A percentile compares a stretch with the other conserved stretches of the same genome.
Conservation (phyloP, 2,113 vertebrate species). For the Butorides virescens region DNA sequence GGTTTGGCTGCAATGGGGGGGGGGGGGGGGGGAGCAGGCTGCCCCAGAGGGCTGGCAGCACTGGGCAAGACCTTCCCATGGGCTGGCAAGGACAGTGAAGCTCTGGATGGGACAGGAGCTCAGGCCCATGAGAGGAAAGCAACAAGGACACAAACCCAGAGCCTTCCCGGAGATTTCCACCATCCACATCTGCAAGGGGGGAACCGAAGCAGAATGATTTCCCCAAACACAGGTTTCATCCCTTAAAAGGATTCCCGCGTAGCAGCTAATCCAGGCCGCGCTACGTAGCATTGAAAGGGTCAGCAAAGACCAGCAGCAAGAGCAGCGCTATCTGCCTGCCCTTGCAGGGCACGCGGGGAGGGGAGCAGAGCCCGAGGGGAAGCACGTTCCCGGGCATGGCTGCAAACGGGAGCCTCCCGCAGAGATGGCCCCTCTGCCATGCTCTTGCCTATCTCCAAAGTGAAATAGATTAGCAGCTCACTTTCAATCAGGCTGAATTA, state of each 20-base stretch:
- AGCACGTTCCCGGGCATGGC: background rate
- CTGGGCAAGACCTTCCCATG: background rate
- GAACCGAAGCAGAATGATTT: background rate
- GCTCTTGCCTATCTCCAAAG: conserved; percentile 52
- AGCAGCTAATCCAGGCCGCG: background rate
- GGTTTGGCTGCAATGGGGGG: background rate
- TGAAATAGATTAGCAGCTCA: conserved; percentile 59
- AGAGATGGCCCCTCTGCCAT: conserved; percentile 17
- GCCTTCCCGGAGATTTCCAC: background rate
- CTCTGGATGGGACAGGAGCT: background rate
- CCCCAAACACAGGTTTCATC: background rate
- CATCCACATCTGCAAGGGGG: background rate
- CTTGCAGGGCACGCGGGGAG: rapidly evolving
- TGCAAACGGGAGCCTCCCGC: background rate
- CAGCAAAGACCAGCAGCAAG: background rate
- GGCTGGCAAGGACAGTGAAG: background rate
- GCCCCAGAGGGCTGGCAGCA: background rate
- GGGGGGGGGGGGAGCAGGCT: background rate
- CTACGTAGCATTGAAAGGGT: background rate
- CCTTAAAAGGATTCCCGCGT: background rate
- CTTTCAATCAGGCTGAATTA: conserved; percentile 80
- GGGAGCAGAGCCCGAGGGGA: background rate
- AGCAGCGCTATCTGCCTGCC: background rate
- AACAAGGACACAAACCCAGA: background rate
- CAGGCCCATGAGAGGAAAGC: rapidly evolving